A percentile compares a stretch with the other conserved stretches of the same genome.
Evolutionary conservation across 2,888 invertebrate species (phyloP).

Genomic region (Tipula vernalis): DNA sequence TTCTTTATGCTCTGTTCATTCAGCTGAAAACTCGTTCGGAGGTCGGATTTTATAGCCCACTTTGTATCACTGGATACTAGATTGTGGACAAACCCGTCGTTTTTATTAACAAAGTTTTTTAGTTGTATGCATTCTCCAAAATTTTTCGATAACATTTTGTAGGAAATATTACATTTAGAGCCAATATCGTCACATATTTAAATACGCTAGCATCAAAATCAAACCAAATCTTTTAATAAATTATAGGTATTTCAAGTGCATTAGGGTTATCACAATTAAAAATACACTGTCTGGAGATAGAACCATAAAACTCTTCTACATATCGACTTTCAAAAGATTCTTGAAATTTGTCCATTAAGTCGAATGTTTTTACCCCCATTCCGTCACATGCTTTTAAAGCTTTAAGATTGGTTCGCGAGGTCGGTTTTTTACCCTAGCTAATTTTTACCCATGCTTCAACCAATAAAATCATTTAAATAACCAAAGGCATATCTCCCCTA

Average conservation of each 20-base stretch:
- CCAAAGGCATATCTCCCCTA: too few species aligned
- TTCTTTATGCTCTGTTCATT: too few species aligned
- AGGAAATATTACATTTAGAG: not conserved
- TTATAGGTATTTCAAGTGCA: not conserved
- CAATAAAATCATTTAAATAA: too few species aligned
- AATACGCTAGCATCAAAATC: not conserved
- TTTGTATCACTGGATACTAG: too few species aligned
- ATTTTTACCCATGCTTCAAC: too few species aligned
- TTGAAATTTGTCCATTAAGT: not conserved
- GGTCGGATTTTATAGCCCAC: too few species aligned
- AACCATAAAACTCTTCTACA: not conserved
- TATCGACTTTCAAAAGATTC: not conserved
- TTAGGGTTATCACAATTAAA: not conserved
- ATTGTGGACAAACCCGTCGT: too few species aligned
- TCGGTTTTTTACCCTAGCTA: too few species aligned
- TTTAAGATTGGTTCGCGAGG: too few species aligned
- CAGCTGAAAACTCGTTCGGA: too few species aligned
- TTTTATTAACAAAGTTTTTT: too few species aligned
- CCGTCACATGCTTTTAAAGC: not conserved
- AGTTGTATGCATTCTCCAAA: too few species aligned
- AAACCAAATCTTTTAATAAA: not conserved
- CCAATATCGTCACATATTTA: not conserved
- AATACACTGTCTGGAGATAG: not conserved
- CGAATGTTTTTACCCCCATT: not conserved
- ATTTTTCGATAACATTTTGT: not conserved